Evolutionary conservation across 2,113 vertebrate species (phyloP).

Genomic region (Lepus timidus): DNA sequence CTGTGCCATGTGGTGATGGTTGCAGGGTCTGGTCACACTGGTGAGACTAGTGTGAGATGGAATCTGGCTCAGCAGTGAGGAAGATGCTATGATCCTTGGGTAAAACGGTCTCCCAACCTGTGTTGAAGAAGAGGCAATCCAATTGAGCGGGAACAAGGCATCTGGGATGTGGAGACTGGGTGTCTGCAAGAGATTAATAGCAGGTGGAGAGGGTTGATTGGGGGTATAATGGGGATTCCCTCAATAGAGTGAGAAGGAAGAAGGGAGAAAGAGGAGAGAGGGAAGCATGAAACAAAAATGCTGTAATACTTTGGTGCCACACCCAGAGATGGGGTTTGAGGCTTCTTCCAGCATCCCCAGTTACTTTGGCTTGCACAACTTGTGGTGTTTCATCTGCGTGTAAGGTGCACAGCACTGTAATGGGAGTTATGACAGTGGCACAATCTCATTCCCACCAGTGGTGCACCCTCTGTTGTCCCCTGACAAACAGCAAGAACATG

Average conservation of each 20-base stretch:
- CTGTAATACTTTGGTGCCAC: not conserved
- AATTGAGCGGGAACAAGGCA: not conserved
- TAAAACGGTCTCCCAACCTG: too few species aligned
- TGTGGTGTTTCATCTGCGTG: not conserved
- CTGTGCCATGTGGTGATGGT: fast-evolving
- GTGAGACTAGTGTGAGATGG: fast-evolving
- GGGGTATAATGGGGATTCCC: not conserved
- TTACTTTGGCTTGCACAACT: not conserved
- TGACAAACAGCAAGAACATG: not conserved
- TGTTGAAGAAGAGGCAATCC: not conserved
- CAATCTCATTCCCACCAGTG: not conserved
- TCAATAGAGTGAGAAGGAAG: slow-evolving; percentile 47
- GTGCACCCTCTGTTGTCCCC: not conserved
- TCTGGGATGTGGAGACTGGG: too few species aligned
- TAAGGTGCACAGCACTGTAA: not conserved
- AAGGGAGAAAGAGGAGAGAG: not conserved
- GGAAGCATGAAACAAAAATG: not conserved
- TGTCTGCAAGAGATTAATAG: not conserved
- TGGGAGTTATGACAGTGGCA: fast-evolving
- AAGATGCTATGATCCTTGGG: fast-evolving
- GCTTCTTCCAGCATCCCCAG: not conserved
- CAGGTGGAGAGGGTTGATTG: not conserved
- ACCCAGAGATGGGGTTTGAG: not conserved
- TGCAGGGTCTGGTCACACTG: not conserved
- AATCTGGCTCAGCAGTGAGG: fast-evolving